These are phyloP conservation scores for Anastrepha obliqua DNA, from an alignment of 1,140 invertebrate genomes.

Conservation along the genomic window DNA sequence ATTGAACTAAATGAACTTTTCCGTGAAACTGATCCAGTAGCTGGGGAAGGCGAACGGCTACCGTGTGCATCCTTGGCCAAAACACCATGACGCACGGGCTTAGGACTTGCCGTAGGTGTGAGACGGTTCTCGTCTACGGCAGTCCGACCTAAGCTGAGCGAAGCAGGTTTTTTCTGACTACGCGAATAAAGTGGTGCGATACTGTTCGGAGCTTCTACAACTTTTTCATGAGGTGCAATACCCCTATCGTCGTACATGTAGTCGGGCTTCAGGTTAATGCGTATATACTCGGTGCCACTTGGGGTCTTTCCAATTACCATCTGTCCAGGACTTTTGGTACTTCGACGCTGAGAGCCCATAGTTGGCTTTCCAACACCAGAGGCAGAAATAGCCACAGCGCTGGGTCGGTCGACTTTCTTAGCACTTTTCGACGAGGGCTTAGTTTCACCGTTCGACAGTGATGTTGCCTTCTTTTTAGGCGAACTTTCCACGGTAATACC, in stretches of 20 bases:
- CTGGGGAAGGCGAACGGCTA: constrained; percentile 76
- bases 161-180: constrained; percentile 74
- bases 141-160: constrained; percentile 74
- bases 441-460: constrained; percentile 64
- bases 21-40: constrained; percentile 78
- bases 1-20: constrained; percentile 87
- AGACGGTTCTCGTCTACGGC: constrained; percentile 66
- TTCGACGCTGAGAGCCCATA: constrained; percentile 64
- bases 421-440: constrained; percentile 54
- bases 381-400: constrained; percentile 13
- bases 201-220: constrained; percentile 72
- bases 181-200: constrained; percentile 67
- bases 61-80: constrained; percentile 64
- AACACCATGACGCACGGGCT: constrained; percentile 69
- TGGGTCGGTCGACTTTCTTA: constrained; percentile 52
- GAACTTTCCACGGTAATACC: constrained; percentile 73
- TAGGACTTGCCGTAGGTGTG: constrained; percentile 74
- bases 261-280: constrained; percentile 81
- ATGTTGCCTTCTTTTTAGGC: constrained; percentile 61
- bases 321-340: constrained; percentile 70
- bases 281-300: constrained; percentile 78
- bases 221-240: constrained; percentile 69
- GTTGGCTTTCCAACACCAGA: constrained; percentile 22
- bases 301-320: constrained; percentile 71
- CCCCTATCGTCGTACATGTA: constrained; percentile 78